phyloP scores from a whole-genome alignment of 2,113 vertebrate genomes.

The Indicator indicator region DNA sequence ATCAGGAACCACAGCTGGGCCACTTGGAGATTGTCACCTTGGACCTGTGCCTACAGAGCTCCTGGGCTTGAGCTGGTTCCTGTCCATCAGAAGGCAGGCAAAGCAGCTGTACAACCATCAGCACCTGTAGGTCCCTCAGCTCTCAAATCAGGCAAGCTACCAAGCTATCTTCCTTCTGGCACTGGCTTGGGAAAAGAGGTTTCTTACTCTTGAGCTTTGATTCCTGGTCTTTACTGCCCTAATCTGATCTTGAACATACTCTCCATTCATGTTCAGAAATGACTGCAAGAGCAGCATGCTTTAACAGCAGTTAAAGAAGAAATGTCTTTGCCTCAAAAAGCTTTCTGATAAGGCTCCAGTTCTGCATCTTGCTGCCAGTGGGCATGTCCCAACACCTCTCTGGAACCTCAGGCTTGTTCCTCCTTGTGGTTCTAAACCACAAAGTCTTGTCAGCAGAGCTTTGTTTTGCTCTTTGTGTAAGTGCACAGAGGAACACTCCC shows the following conservation, averaged over 20 bases:
- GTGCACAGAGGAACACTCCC: not conserved
- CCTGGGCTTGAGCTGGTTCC: not conserved
- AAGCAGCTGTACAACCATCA: slow-evolving; percentile 30
- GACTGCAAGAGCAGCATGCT: not conserved
- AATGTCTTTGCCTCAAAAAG: not conserved
- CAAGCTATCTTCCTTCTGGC: not conserved
- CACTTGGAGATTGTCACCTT: slow-evolving; percentile 40
- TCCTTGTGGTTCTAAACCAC: not conserved
- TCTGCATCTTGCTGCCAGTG: not conserved
- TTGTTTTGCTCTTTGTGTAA: not conserved
- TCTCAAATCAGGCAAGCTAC: slow-evolving; percentile 36
- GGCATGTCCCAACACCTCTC: not conserved
- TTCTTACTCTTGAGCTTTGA: not conserved
- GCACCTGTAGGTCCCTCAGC: slow-evolving; percentile 7
- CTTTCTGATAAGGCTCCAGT: not conserved
- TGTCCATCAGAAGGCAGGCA: slow-evolving; percentile 22
- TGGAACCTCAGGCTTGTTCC: not conserved
- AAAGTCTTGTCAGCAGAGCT: slow-evolving; percentile 2
- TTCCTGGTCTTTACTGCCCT: not conserved
- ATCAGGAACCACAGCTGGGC: slow-evolving; percentile 52
- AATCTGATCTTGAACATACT: not conserved
- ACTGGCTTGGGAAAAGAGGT: not conserved
- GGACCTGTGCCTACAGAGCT: slow-evolving; percentile 23
- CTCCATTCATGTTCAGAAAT: not conserved
- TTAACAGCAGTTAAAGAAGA: not conserved